Evolutionary conservation across 1,140 invertebrate species (phyloP).

Genomic region (Andricus grossulariae): DNA sequence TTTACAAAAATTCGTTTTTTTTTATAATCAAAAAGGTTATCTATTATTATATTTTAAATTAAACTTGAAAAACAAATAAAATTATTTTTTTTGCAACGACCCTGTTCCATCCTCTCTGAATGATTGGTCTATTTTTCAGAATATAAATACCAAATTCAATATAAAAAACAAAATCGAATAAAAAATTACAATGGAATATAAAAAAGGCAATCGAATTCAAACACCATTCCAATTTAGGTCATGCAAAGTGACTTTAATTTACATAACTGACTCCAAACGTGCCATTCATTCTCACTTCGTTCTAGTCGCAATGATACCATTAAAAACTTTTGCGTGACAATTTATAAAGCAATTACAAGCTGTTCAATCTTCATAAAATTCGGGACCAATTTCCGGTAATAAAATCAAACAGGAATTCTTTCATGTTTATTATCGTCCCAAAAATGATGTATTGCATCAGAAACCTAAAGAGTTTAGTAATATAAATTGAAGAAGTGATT

Average conservation of each 20-base stretch:
- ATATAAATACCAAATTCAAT: no score
- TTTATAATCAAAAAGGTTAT: no score
- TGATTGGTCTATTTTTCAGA: no score
- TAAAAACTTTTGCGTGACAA: constrained; percentile 16
- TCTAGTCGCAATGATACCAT: neutral
- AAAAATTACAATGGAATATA: no score
- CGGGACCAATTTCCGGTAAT: neutral
- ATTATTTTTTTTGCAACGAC: no score
- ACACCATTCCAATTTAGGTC: no score
- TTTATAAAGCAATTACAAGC: constrained; percentile 9
- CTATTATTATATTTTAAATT: no score
- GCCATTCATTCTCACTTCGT: neutral
- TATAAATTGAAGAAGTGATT: no score
- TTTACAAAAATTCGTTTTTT: no score
- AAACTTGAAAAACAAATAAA: no score
- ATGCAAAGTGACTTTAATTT: neutral
- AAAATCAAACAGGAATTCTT: neutral
- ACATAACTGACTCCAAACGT: neutral
- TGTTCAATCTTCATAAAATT: constrained; percentile 7
- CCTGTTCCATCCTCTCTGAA: no score
- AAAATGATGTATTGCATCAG: neutral
- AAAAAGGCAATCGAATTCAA: neutral
- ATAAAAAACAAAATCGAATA: no score
- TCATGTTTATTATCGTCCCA: neutral
- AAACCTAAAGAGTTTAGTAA: neutral